Base-by-base conservation (phyloP, 2,113 vertebrate genomes). In the Excalfactoria chinensis region DNA sequence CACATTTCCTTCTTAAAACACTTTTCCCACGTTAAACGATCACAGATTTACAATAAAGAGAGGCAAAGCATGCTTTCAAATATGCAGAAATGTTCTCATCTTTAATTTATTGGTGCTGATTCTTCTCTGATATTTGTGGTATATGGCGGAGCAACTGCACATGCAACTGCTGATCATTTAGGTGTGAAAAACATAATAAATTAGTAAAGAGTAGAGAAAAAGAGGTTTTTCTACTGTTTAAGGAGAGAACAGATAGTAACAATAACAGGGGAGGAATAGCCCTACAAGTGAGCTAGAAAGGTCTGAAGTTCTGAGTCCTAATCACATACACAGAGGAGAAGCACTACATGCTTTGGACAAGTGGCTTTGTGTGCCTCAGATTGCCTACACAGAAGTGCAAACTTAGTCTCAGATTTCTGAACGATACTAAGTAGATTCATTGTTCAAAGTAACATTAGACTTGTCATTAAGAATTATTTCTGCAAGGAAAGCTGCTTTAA, bases 141-240 rank as follows among this genome's bases (percentile, higher is more conserved):
- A 68, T 4, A 26, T 4, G 7, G 20, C 32, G 2, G 1, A 82
- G 49, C 16, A 41, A 20, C n/a, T 21, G 19, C 2, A 12, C 1
- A 0, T 30, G 11, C 20, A 62, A 20, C 11, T 5, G 12, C 19
- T 77, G 22, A 53, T 43, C 15, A 30, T 44, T 58, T 53, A 51
- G 18, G 30, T 63, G 68, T 58, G 37, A 77, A 76, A 46, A 37
- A 73, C 64, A n/a, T 10, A 62, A 58, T n/a, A 44, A 20, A 37
- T 8, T 44, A 28, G 37, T 28, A 64, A 1, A 11, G 37, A 25
- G 28, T 32, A 84, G 60, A 55, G 13, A 49, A 44, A 44, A 5
- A 48, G 81, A 37, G 15, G 1, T 74, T 73, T 92, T 83, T 88
- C 49, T 82, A 19, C n/a, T 56, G 71, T 66, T 66, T 48, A 72